Percentiles rank a stretch among this genome's conserved stretches.
Evolutionary conservation across 2,888 invertebrate species (phyloP).

Genomic region (Hylaea fasciaria): DNA sequence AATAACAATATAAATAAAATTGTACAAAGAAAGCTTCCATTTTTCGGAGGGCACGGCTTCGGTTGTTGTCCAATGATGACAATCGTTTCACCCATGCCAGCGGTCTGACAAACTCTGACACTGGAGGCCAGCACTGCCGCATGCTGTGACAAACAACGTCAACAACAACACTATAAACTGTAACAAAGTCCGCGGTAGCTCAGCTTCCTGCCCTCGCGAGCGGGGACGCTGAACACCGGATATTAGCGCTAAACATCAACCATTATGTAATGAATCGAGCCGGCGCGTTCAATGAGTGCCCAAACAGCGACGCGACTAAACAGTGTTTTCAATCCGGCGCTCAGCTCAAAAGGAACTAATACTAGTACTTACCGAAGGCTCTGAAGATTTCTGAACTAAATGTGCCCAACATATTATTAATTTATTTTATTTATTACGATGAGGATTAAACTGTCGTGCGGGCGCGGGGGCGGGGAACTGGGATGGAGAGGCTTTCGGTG

Average conservation of each 20-base stretch:
- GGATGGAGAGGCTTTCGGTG: neutral
- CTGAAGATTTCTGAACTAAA: neutral
- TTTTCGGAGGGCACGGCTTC: too few species aligned
- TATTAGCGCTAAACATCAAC: constrained; percentile 18
- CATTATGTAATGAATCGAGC: constrained; percentile 6
- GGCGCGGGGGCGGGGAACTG: neutral
- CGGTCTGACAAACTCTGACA: too few species aligned
- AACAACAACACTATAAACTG: too few species aligned
- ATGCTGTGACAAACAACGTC: too few species aligned
- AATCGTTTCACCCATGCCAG: too few species aligned
- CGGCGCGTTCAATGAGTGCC: constrained; percentile 3
- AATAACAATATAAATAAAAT: too few species aligned
- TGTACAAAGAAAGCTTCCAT: too few species aligned
- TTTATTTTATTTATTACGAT: neutral
- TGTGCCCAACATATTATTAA: too few species aligned
- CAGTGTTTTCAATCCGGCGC: neutral
- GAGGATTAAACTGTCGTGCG: constrained; percentile 1
- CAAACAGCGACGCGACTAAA: neutral
- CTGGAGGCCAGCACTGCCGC: too few species aligned
- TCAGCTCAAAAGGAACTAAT: neutral
- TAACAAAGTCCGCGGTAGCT: too few species aligned
- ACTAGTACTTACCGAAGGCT: neutral
- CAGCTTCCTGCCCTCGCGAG: neutral
- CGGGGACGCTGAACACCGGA: constrained; percentile 4
- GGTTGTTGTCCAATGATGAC: too few species aligned